phyloP scores from a whole-genome alignment of 2,888 invertebrate genomes.

The Cosmia pyralina region DNA sequence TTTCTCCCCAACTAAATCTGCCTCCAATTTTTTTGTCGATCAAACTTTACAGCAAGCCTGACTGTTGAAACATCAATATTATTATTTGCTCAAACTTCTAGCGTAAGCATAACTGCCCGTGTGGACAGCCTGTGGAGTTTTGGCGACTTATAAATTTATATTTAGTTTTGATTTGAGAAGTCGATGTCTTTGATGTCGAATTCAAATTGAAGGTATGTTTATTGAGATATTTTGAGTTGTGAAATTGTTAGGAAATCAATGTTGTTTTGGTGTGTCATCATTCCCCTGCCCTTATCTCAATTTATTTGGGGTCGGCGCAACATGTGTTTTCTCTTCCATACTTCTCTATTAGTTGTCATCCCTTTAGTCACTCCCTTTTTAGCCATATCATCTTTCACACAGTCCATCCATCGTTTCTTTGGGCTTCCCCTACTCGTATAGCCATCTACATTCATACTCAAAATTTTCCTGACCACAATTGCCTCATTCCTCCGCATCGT shows the following conservation, averaged over 20 bases:
- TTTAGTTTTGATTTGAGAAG: constrained; percentile 26
- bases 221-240: constrained; percentile 14
- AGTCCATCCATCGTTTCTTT: no score
- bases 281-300: no score
- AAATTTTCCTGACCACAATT: no score
- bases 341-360: no score
- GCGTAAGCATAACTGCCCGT: constrained; percentile 8
- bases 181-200: constrained; percentile 44
- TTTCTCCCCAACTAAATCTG: neutral
- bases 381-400: no score
- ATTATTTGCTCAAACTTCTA: constrained; percentile 36
- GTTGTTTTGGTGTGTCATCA: neutral
- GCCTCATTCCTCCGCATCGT: no score
- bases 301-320: no score
- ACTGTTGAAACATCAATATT: constrained; percentile 40
- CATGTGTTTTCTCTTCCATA: no score
- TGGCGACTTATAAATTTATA: constrained; percentile 38
- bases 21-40: neutral
- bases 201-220: constrained; percentile 16
- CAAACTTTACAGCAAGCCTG: constrained; percentile 6
- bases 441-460: no score
- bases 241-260: constrained; percentile 1
- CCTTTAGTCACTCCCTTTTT: no score
- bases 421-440: no score
- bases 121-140: constrained; percentile 9